Conservation (phyloP, 2,888 invertebrate genomes). For the Rambutsinella grinnellia region DNA sequence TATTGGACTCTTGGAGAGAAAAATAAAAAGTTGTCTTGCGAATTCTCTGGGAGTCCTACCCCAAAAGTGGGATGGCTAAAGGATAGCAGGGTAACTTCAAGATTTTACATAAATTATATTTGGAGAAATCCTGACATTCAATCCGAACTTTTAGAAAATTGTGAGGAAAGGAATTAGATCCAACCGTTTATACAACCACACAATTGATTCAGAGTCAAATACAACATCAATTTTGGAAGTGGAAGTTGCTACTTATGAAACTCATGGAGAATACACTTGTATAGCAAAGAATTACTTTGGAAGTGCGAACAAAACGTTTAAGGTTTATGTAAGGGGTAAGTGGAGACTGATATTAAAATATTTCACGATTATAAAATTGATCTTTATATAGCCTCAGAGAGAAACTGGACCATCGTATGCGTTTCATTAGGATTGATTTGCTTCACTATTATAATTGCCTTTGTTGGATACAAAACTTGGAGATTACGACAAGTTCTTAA, state of each 20-base stretch:
- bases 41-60: slow-evolving; percentile 11
- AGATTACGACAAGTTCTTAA: not conserved
- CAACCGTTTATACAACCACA: too few relatives aligned
- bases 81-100: slow-evolving; percentile 10
- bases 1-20: slow-evolving; percentile 20
- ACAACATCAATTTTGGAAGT: slow-evolving; percentile 1
- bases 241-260: slow-evolving; percentile 12
- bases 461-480: not conserved
- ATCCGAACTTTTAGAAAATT: too few relatives aligned
- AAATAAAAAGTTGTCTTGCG: not conserved
- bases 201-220: too few relatives aligned
- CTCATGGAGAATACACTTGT: slow-evolving; percentile 34
- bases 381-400: not conserved
- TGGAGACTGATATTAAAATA: not conserved
- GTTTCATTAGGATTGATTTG: not conserved
- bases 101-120: too few relatives aligned
- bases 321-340: slow-evolving; percentile 22
- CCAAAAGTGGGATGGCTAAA: slow-evolving; percentile 15
- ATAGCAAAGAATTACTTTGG: slow-evolving; percentile 23
- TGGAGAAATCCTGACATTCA: too few relatives aligned
- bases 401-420: not conserved
- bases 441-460: not conserved
- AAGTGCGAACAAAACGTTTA: slow-evolving; percentile 13
- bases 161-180: too few relatives aligned
- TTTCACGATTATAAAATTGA: too few relatives aligned